Percentiles rank a stretch among this genome's conserved stretches.
Conservation (phyloP, 2,888 invertebrate genomes). For the Tiphia femorata region DNA sequence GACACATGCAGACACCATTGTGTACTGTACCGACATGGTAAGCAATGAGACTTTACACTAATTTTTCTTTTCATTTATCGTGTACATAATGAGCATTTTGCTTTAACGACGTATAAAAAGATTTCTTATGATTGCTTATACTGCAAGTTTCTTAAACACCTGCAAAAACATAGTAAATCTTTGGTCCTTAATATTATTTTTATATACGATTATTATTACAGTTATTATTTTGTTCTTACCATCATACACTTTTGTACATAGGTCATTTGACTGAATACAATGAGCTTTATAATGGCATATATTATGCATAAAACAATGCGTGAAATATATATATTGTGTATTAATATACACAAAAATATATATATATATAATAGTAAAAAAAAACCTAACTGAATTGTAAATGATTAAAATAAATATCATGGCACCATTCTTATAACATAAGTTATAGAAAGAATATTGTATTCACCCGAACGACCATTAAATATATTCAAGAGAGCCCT, state of each 20-base stretch:
- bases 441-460: constrained; percentile 27
- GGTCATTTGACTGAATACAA: constrained; percentile 33
- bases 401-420: constrained; percentile 23
- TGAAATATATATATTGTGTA: neutral
- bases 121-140: constrained; percentile 47
- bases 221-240: constrained; percentile 33
- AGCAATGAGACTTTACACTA: constrained; percentile 1
- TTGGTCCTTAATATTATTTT: constrained; percentile 65
- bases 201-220: constrained; percentile 44
- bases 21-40: constrained; percentile 28
- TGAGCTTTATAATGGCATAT: too few relatives aligned
- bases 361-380: neutral
- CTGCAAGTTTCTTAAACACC: constrained; percentile 52
- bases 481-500: constrained; percentile 36
- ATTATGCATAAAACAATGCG: too few relatives aligned
- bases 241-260: constrained; percentile 30
- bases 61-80: constrained; percentile 1
- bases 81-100: constrained; percentile 30
- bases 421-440: constrained; percentile 38
- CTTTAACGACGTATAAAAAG: constrained; percentile 47
- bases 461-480: constrained; percentile 34
- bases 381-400: neutral
- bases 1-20: constrained; percentile 9
- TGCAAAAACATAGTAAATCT: constrained; percentile 61
- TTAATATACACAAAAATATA: neutral